Percentiles rank a stretch among this genome's conserved stretches.
These are phyloP conservation scores for Nemurella pictetii DNA, from an alignment of 2,888 invertebrate genomes.

Conservation along the genomic window DNA sequence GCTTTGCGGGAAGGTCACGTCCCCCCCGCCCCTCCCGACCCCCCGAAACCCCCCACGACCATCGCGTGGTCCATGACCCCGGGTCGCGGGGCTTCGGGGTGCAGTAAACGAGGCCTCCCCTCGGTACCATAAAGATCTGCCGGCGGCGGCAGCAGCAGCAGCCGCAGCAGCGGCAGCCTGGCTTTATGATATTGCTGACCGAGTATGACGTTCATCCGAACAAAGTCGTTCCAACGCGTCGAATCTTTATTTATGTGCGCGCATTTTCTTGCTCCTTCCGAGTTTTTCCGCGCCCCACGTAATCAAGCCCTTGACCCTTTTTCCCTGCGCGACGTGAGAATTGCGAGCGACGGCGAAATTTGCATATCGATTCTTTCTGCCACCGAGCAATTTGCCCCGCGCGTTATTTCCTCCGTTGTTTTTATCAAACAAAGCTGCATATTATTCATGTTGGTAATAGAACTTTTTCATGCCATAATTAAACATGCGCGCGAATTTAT, in stretches of 20 bases:
- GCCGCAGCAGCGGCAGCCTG: background rate
- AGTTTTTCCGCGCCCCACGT: background rate
- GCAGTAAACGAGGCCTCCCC: background rate
- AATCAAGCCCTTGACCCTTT: background rate
- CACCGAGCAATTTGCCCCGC: background rate
- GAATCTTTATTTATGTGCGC: background rate
- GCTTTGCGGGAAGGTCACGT: background rate
- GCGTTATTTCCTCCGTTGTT: background rate
- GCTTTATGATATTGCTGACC: background rate
- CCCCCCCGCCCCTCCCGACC: too few species aligned
- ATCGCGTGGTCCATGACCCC: background rate
- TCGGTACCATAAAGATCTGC: background rate
- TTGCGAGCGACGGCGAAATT: too few species aligned
- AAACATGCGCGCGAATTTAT: background rate
- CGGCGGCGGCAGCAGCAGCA: background rate
- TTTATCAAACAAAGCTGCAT: background rate
- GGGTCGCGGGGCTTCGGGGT: background rate
- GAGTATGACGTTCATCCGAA: too few species aligned
- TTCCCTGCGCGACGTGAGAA: background rate
- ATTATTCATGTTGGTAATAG: background rate
- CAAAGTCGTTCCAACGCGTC: too few species aligned
- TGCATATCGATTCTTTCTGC: background rate
- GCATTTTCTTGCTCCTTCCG: background rate
- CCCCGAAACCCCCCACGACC: too few species aligned
- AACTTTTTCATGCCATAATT: background rate